phyloP scores from a whole-genome alignment of 2,113 vertebrate species.

The Genyomyrus donnyi region DNA sequence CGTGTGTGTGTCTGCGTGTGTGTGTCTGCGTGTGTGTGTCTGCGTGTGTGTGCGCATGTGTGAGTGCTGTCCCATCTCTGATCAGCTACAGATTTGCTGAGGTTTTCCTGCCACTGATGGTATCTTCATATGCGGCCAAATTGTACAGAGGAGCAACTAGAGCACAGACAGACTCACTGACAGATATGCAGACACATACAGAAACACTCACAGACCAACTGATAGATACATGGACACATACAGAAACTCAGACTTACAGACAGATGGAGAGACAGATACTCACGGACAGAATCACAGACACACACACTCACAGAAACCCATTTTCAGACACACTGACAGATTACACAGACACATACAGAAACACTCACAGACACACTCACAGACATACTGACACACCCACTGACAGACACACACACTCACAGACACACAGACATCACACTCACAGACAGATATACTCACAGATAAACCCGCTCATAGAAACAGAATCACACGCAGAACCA shows the following conservation, averaged over 20 bases:
- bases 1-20: background rate
- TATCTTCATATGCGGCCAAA: background rate
- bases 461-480: background rate
- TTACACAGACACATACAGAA: background rate
- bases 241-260: background rate
- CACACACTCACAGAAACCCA: background rate
- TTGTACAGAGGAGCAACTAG: background rate
- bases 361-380: background rate
- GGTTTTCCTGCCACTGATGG: background rate
- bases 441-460: background rate
- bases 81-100: constrained; percentile 3
- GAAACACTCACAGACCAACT: background rate
- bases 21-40: background rate
- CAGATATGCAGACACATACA: background rate
- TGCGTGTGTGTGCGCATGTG: background rate
- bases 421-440: background rate
- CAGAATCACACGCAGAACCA: background rate
- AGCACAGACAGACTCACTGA: background rate
- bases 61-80: background rate
- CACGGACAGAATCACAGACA: background rate
- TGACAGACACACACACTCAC: background rate
- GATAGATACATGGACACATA: background rate
- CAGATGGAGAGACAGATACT: background rate
- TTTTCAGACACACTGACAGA: background rate
- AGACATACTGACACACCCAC: background rate